These are phyloP conservation scores for Eupristina koningsbergeri DNA, from an alignment of 1,140 invertebrate species.

Conservation along the genomic window DNA sequence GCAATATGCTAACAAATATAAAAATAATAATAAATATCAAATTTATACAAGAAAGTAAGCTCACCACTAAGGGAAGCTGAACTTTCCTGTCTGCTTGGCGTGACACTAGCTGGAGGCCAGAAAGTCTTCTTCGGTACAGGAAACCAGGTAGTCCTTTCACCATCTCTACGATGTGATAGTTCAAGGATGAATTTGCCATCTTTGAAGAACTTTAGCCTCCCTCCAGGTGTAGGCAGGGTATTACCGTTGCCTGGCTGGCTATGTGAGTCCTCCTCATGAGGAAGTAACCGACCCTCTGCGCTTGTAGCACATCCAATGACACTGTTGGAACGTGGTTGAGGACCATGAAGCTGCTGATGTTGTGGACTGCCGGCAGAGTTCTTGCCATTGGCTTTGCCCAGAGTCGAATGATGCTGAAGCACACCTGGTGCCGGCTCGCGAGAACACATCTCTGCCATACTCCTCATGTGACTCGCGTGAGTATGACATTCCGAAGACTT, in stretches of 20 bases:
- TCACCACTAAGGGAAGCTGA: slow-evolving; percentile 79
- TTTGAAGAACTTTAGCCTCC: slow-evolving; percentile 76
- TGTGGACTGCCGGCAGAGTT: slow-evolving; percentile 64
- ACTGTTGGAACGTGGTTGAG: not conserved
- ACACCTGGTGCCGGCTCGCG: slow-evolving; percentile 70
- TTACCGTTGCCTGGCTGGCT: slow-evolving; percentile 49
- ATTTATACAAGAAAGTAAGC: slow-evolving; percentile 50
- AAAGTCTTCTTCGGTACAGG: slow-evolving; percentile 89
- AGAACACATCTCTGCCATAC: slow-evolving; percentile 72
- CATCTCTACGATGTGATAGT: slow-evolving; percentile 85
- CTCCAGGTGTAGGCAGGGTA: slow-evolving; percentile 70
- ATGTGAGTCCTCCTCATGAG: not conserved
- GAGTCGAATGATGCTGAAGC: slow-evolving; percentile 65
- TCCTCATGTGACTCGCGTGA: slow-evolving; percentile 70
- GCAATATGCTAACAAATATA: too few relatives aligned
- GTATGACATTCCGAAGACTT: slow-evolving; percentile 72
- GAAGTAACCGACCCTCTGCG: not conserved
- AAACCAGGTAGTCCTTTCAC: slow-evolving; percentile 87
- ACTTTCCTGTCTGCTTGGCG: slow-evolving; percentile 76
- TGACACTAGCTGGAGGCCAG: slow-evolving; percentile 83
- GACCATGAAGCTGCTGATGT: slow-evolving; percentile 18
- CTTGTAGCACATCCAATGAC: not conserved
- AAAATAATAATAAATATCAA: too few relatives aligned
- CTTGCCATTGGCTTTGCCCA: slow-evolving; percentile 71
- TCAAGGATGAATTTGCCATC: slow-evolving; percentile 93